These are phyloP conservation scores for pig (Sus scrofa) DNA, from an alignment of 2,113 vertebrate genomes.

Conservation along the genomic window DNA sequence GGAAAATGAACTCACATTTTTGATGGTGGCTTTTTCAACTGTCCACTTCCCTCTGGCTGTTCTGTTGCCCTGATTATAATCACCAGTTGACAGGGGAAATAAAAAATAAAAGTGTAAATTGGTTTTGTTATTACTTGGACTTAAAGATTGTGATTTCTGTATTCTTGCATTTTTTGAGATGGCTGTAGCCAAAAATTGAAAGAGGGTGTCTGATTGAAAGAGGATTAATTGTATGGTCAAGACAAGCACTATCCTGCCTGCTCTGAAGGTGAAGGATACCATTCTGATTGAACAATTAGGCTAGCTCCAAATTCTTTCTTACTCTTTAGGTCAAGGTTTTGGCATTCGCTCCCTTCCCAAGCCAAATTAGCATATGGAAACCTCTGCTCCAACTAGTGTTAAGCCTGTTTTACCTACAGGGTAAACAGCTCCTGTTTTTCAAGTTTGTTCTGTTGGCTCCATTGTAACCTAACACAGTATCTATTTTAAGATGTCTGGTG, in stretches of 20 bases:
- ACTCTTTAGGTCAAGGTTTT: background rate
- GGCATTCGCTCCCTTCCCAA: conserved; percentile 55
- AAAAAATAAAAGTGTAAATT: conserved; percentile 5
- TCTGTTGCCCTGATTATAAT: background rate
- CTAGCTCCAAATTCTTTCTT: conserved; percentile 17
- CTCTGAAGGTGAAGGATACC: background rate
- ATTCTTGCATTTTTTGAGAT: background rate
- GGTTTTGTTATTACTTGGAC: background rate
- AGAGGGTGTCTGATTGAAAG: background rate
- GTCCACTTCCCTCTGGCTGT: background rate
- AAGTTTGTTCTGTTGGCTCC: conserved; percentile 40
- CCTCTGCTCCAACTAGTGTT: background rate
- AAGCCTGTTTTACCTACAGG: conserved; percentile 22
- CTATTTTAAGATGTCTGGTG: conserved; percentile 60
- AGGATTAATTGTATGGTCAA: background rate
- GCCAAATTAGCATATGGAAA: conserved; percentile 50
- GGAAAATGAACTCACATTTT: background rate
- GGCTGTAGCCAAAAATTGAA: conserved; percentile 10
- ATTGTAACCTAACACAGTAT: conserved; percentile 39
- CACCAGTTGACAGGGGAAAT: background rate
- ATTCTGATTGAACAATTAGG: background rate
- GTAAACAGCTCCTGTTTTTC: conserved; percentile 65
- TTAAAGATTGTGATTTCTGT: background rate
- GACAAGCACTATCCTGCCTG: background rate
- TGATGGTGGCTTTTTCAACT: background rate